Percentiles rank a stretch among this genome's conserved stretches.
Conservation (phyloP, 1,140 invertebrate genomes). For the Caenorhabditis brenneri region DNA sequence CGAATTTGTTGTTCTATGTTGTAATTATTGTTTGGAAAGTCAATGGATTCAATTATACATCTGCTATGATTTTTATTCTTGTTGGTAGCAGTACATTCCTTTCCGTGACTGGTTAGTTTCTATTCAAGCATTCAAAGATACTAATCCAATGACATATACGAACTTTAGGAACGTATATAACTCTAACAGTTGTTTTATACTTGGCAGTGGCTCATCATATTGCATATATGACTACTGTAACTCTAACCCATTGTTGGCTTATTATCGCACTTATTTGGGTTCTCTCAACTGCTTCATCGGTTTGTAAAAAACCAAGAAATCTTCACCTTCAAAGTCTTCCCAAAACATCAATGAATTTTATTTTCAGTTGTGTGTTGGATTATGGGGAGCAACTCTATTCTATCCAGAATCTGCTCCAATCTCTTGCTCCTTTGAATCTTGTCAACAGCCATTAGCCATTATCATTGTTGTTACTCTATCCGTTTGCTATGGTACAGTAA, state of each 20-base stretch:
- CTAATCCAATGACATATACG: not conserved
- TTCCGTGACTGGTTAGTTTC: conserved; percentile 24
- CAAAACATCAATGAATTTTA: not conserved
- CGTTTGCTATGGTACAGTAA: conserved; percentile 51
- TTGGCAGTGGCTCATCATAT: conserved; percentile 60
- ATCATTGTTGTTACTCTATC: conserved; percentile 49
- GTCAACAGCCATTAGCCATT: conserved; percentile 58
- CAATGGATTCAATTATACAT: conserved; percentile 55
- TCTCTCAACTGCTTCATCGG: conserved; percentile 23
- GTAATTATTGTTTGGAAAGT: conserved; percentile 61
- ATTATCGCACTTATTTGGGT: conserved; percentile 33
- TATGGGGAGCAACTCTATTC: conserved; percentile 60
- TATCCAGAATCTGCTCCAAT: conserved; percentile 61
- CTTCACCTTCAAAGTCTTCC: too few relatives aligned
- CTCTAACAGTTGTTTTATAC: conserved; percentile 56
- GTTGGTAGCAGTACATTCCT: conserved; percentile 49
- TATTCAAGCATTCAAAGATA: not conserved
- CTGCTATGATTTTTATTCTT: conserved; percentile 58
- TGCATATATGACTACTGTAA: conserved; percentile 55
- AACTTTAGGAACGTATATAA: conserved; percentile 56
- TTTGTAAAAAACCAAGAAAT: too few relatives aligned
- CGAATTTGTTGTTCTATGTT: conserved; percentile 59
- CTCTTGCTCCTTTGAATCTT: conserved; percentile 52
- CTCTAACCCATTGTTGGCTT: conserved; percentile 51
- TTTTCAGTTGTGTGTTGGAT: conserved; percentile 57